Evolutionary conservation across 2,888 invertebrate species (phyloP).

Genomic region (Lochmaea crataegi): DNA sequence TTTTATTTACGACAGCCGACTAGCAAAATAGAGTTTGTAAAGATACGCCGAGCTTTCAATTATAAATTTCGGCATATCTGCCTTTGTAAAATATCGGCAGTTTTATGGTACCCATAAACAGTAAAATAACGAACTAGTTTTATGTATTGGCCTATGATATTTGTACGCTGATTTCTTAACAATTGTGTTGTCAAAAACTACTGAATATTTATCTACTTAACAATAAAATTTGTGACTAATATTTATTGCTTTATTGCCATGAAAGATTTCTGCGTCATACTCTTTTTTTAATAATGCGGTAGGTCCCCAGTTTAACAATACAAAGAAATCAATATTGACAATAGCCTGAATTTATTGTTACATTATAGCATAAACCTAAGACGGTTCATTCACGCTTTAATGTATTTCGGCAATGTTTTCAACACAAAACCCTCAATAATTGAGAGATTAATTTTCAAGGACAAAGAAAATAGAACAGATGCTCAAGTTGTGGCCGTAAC

Average conservation of each 20-base stretch:
- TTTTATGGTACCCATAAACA: conserved; percentile 4
- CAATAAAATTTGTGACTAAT: conserved; percentile 13
- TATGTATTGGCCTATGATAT: conserved; percentile 9
- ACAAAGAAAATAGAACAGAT: neutral
- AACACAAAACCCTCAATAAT: conserved; percentile 10
- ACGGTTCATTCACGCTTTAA: conserved; percentile 10
- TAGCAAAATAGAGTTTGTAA: neutral
- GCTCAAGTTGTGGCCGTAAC: neutral
- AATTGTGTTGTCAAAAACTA: conserved; percentile 13
- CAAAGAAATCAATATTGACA: conserved; percentile 14
- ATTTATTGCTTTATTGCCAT: conserved; percentile 17
- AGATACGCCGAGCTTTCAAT: neutral
- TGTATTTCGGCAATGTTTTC: conserved; percentile 2
- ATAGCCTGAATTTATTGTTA: conserved; percentile 5
- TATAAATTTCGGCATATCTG: neutral
- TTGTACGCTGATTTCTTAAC: neutral
- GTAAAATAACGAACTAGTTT: conserved; percentile 10
- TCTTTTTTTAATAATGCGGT: conserved; percentile 10
- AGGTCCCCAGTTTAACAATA: conserved; percentile 8
- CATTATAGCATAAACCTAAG: conserved; percentile 9
- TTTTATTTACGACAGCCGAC: conserved; percentile 1
- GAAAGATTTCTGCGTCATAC: conserved; percentile 1
- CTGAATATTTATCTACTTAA: conserved; percentile 1
- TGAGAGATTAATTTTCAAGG: neutral
- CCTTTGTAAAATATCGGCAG: neutral